Evolutionary conservation across 2,888 invertebrate species (phyloP).

Genomic region (Drosophila greeni): DNA sequence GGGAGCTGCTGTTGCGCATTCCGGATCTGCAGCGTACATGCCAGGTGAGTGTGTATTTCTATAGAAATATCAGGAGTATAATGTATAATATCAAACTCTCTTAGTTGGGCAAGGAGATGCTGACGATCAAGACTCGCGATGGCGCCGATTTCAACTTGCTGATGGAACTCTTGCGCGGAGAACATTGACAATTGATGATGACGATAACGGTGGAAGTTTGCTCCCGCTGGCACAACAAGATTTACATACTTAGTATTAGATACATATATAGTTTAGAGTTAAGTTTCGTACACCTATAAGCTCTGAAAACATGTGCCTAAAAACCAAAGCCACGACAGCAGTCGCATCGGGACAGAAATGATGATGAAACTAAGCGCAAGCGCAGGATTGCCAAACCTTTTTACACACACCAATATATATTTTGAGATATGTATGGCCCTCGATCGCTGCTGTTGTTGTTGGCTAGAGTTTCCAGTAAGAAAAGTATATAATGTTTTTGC

Average conservation of each 20-base stretch:
- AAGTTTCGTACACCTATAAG: conserved; percentile 64
- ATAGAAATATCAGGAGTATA: background rate
- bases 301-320: conserved; percentile 75
- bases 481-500: conserved; percentile 70
- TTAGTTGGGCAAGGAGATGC: conserved; percentile 95
- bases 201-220: background rate
- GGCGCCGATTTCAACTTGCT: conserved; percentile 96
- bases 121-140: conserved; percentile 91
- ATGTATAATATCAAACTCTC: conserved; percentile 15
- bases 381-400: conserved; percentile 60
- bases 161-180: conserved; percentile 96
- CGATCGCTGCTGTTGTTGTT: conserved; percentile 22
- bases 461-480: conserved; percentile 44
- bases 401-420: conserved; percentile 34
- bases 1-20: conserved; percentile 93
- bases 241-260: conserved; percentile 69
- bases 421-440: conserved; percentile 25
- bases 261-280: conserved; percentile 54
- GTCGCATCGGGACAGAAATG: conserved; percentile 34
- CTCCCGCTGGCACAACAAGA: conserved; percentile 38
- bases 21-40: conserved; percentile 97
- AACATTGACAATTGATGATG: conserved; percentile 83
- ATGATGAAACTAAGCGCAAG: conserved; percentile 28
- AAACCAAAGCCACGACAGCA: conserved; percentile 50
- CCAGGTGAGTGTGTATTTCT: conserved; percentile 82